A percentile compares a stretch with the other conserved stretches of the same genome.
These are phyloP conservation scores for Echinops telfairi DNA, from an alignment of 2,113 vertebrate species.

Conservation along the genomic window DNA sequence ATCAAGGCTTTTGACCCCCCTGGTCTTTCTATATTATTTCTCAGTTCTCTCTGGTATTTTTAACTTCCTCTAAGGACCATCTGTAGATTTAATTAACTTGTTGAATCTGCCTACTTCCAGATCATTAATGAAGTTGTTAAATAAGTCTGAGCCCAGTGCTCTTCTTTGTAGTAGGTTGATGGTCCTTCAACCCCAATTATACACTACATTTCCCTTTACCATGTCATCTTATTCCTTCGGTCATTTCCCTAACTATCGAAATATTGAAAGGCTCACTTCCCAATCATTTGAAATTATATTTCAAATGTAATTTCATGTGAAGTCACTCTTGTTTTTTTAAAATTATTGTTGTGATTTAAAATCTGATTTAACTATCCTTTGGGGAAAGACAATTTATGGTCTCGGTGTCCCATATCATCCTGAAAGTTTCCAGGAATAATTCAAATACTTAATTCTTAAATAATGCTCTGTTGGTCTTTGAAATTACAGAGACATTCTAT, in stretches of 20 bases:
- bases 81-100: slow-evolving; percentile 81
- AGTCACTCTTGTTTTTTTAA: slow-evolving; percentile 29
- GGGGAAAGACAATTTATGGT: slow-evolving; percentile 34
- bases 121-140: slow-evolving; percentile 77
- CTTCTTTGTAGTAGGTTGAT: slow-evolving; percentile 44
- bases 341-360: not conserved
- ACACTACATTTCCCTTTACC: slow-evolving; percentile 27
- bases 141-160: slow-evolving; percentile 59
- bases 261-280: slow-evolving; percentile 22
- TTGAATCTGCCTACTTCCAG: slow-evolving; percentile 56
- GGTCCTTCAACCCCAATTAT: slow-evolving; percentile 70
- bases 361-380: slow-evolving; percentile 42
- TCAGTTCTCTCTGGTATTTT: slow-evolving; percentile 70
- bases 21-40: slow-evolving; percentile 68
- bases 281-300: slow-evolving; percentile 50
- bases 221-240: not conserved
- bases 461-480: slow-evolving; percentile 60
- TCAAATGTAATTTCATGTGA: slow-evolving; percentile 61
- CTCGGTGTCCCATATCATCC: slow-evolving; percentile 56
- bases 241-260: slow-evolving; percentile 42
- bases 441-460: slow-evolving; percentile 67
- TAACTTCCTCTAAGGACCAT: slow-evolving; percentile 68
- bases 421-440: slow-evolving; percentile 58
- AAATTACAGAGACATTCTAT: slow-evolving; percentile 61
- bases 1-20: slow-evolving; percentile 65